Percentiles rank a stretch among this genome's conserved stretches.
phyloP scores from a whole-genome alignment of 2,113 vertebrate species.

The Alectura lathami region DNA sequence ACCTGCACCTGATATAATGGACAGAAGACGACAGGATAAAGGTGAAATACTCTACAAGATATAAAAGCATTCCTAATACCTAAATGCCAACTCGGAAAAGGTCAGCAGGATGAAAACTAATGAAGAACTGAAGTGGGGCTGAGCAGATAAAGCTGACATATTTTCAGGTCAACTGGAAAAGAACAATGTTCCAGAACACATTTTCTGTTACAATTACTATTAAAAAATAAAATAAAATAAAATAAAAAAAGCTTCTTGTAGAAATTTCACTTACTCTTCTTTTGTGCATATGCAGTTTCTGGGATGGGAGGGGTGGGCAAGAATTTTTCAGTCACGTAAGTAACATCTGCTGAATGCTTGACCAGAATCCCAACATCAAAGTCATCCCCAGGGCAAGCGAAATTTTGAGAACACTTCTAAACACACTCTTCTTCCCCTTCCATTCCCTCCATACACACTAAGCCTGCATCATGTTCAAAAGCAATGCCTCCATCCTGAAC shows the following conservation, averaged over 20 bases:
- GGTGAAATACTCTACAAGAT: background rate
- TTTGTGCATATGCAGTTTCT: background rate
- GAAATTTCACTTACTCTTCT: background rate
- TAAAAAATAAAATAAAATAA: rapidly evolving
- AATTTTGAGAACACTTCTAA: background rate
- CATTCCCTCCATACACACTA: background rate
- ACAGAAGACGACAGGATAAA: background rate
- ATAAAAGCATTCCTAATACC: background rate
- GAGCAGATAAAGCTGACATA: background rate
- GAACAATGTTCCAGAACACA: background rate
- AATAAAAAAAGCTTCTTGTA: rapidly evolving
- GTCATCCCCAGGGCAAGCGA: background rate
- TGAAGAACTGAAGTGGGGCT: background rate
- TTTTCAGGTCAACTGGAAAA: background rate
- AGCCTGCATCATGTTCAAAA: background rate
- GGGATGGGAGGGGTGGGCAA: background rate
- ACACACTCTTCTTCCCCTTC: rapidly evolving
- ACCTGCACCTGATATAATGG: background rate
- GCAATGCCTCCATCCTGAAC: background rate
- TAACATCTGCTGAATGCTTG: background rate
- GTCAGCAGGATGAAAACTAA: background rate
- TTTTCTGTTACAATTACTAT: background rate
- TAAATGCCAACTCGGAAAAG: background rate
- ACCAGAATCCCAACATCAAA: background rate
- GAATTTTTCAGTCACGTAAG: background rate